Base-by-base conservation (phyloP, 2,888 invertebrate genomes). In the Pollenia labialis region DNA sequence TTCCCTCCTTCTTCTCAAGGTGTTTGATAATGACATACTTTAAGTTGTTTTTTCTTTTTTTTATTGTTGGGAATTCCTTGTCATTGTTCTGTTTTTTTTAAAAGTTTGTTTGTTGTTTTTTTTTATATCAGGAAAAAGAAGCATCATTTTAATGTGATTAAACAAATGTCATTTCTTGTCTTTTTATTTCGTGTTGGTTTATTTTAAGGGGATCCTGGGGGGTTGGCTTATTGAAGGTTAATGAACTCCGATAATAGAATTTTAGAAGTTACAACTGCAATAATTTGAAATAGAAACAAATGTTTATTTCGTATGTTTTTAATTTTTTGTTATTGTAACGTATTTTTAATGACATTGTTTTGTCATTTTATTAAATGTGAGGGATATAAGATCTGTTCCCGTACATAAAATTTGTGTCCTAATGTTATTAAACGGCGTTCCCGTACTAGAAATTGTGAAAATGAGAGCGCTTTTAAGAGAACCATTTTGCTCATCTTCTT, bases 81-180 rank as follows among this genome's bases (percentile, higher is more conserved):
- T 50, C 44, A 54, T 69, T 69, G 18, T 66, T 46, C 18, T 69
- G 46, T 72, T 56, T 42, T 56, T 42, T 76, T 69, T 54, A 69
- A 75, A 69, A 79, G 69, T 54, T 64, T 72, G 72, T 79, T 84
- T 72, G 58, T 80, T 75, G 16, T 80, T 69, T 71, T 23, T 56
- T 42, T 9, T 16, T 46, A 16, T 52, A 48, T 32, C 4, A 56
- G 48, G 4, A 54, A 52, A 4, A 42, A 16, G 16, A 9, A 50
- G 44, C 42, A 85, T 75, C 54, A 71, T 54, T 75, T 54, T 64
- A 85, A 85, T 60, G 75, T 42, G 23, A 85, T 76, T 76, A 79
- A 82, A 64, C 82, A 85, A 85, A 85, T 82, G 85, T 79, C 69
- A 62, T 74, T 62, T 68, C 10, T 46, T 60, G 8, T 58, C 32